Percentiles rank a stretch among this genome's conserved stretches.
These are phyloP conservation scores for Nerophis ophidion DNA, from an alignment of 2,113 vertebrate species.

Conservation along the genomic window DNA sequence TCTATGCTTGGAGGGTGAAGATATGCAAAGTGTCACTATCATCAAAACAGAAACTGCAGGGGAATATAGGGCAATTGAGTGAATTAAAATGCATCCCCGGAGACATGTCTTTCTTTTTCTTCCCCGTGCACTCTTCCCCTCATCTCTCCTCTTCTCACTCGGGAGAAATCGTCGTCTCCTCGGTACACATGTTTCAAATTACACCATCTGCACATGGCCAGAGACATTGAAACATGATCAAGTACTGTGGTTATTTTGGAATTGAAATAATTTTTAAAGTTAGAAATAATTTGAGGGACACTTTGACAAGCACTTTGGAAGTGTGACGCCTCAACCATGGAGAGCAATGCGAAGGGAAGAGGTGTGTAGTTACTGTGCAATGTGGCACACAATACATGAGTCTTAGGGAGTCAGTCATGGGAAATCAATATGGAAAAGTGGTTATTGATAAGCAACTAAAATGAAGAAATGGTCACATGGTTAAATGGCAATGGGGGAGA, in stretches of 20 bases:
- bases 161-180: constrained; percentile 27
- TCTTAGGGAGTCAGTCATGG: not conserved
- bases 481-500: not conserved
- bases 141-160: constrained; percentile 29
- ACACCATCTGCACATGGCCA: constrained; percentile 18
- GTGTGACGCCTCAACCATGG: constrained; percentile 23
- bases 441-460: constrained; percentile 9
- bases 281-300: constrained; percentile 5
- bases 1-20: constrained; percentile 62
- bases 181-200: constrained; percentile 27
- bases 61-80: constrained; percentile 74
- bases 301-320: constrained; percentile 15
- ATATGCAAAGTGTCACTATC: constrained; percentile 72
- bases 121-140: constrained; percentile 39
- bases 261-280: constrained; percentile 10
- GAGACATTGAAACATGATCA: constrained; percentile 15
- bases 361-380: not conserved
- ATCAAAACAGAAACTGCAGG: constrained; percentile 73
- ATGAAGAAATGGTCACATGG: constrained; percentile 1
- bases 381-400: not conserved
- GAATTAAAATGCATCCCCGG: constrained; percentile 73
- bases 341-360: not conserved
- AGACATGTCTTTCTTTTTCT: constrained; percentile 55
- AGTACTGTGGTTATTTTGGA: constrained; percentile 20
- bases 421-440: not conserved